A percentile compares a stretch with the other conserved stretches of the same genome.
Conservation (phyloP, 2,113 vertebrate species). For the Ia io region DNA sequence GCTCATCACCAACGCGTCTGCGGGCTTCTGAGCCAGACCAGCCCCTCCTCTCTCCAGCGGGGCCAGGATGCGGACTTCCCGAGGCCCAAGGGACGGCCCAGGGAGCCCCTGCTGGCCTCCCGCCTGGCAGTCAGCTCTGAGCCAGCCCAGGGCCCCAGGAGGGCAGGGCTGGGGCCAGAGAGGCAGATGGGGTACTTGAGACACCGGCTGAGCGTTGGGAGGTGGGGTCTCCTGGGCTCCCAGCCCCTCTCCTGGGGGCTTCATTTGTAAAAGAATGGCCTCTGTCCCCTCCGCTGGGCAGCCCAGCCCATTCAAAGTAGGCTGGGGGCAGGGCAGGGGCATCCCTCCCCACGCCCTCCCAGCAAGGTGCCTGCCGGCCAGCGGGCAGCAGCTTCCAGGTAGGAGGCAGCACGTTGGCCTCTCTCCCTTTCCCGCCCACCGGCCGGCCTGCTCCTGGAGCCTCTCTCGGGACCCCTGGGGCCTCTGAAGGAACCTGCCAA, state of each 20-base stretch:
- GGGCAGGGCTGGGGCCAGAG: not conserved
- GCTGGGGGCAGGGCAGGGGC: too few species aligned
- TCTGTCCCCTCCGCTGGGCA: not conserved
- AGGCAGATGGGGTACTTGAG: not conserved
- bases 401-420: fast-evolving
- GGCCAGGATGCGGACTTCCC: fast-evolving
- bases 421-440: not conserved
- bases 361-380: not conserved
- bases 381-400: not conserved
- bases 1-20: too few species aligned
- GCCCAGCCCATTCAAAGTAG: not conserved
- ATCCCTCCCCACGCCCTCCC: not conserved
- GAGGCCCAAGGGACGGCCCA: not conserved
- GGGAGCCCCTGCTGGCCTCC: not conserved
- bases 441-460: not conserved
- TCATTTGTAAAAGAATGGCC: not conserved
- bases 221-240: not conserved
- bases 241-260: too few species aligned
- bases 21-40: not conserved
- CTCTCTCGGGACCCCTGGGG: too few species aligned
- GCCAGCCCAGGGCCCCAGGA: not conserved
- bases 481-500: not conserved
- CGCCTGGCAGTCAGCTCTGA: not conserved
- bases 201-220: not conserved
- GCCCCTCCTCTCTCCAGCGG: not conserved